These are phyloP conservation scores for Schizopygopsis malacanthus DNA, from an alignment of 2,797 vertebrate genomes.

Conservation along the genomic window DNA sequence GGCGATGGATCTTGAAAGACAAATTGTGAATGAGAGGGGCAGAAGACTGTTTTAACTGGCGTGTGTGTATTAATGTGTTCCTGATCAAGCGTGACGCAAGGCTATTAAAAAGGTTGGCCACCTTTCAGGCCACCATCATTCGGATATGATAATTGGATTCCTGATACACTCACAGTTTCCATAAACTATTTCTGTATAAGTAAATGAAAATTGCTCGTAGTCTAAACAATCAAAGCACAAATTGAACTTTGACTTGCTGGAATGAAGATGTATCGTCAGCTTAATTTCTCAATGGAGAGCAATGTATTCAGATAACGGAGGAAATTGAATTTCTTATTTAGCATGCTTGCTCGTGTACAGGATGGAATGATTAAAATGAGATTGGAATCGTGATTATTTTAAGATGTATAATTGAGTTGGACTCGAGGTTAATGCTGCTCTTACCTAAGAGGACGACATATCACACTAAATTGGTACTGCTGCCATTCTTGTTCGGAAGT, in stretches of 20 bases:
- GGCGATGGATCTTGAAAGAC: conserved; percentile 5
- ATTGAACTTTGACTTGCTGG: conserved; percentile 47
- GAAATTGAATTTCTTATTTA: conserved; percentile 58
- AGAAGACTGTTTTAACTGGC: conserved; percentile 5
- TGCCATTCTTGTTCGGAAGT: conserved; percentile 37
- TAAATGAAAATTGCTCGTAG: conserved; percentile 48
- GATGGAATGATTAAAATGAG: conserved; percentile 43
- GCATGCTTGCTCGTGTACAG: conserved; percentile 24
- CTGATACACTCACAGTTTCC: conserved; percentile 61
- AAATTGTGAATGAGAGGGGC: neutral
- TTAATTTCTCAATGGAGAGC: conserved; percentile 45
- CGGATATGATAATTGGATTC: conserved; percentile 48
- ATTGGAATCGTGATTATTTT: conserved; percentile 33
- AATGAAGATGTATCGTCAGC: conserved; percentile 34
- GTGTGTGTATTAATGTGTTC: conserved; percentile 53
- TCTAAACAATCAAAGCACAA: conserved; percentile 56
- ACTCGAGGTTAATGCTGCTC: conserved; percentile 24
- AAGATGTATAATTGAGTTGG: conserved; percentile 36
- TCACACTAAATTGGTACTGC: conserved; percentile 9
- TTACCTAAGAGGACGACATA: conserved; percentile 33
- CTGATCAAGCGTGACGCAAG: conserved; percentile 44
- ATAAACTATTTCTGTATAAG: conserved; percentile 57
- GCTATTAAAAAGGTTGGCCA: conserved; percentile 51
- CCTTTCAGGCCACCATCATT: conserved; percentile 42
- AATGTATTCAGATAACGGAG: conserved; percentile 49